Evolutionary conservation across 2,888 invertebrate species (phyloP), one percentile per base, ranked within the genome.

Genomic region (Dimorphilus gyrociliatus): DNA sequence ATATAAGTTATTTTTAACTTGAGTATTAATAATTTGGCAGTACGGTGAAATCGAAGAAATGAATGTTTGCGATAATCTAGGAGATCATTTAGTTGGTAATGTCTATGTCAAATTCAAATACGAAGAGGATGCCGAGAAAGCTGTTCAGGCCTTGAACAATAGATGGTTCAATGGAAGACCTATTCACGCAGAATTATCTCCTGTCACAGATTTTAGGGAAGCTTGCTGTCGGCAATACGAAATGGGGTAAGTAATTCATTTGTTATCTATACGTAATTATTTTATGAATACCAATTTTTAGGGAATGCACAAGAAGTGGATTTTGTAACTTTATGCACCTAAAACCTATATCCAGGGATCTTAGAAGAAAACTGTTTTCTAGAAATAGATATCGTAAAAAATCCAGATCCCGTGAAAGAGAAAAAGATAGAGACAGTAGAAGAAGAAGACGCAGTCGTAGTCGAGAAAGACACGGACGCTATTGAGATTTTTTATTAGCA

Each of bases 321-420:
- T 99, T 99, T 67, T 97, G 97, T 65, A 99, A 99, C 68, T 99
- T 97, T 67, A 99, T 99, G 97, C 97, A 97, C 60, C 70, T 97
- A 60, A 97, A 97, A 58, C 94, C 94, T 8, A 94, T 97, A 49
- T 92, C 92, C 0, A 71, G 90, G 39, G 90, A 92, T 59, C 66
- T 94, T 33, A 71, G 90, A 41, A 75, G 88, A 66, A 82, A 71
- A 49, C 52, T 72, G 23, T 60, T 60, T 34, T 56, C 56, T 2
- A 46, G 58, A 17, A 45, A 47, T 16, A 42, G 50, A 10, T 30
- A 30, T 21, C 47, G 37, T 1, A 34, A 35, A 23, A 40, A 47
- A 16, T 42, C 40, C 14, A 36, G 35, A n/a, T n/a, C n/a, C 17
- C 25, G 29, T 4, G 30, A 30, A 19, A 27, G 36, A 3, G 33